Base-by-base conservation (phyloP, 1,140 invertebrate genomes). In the Bombus cullumanus region DNA sequence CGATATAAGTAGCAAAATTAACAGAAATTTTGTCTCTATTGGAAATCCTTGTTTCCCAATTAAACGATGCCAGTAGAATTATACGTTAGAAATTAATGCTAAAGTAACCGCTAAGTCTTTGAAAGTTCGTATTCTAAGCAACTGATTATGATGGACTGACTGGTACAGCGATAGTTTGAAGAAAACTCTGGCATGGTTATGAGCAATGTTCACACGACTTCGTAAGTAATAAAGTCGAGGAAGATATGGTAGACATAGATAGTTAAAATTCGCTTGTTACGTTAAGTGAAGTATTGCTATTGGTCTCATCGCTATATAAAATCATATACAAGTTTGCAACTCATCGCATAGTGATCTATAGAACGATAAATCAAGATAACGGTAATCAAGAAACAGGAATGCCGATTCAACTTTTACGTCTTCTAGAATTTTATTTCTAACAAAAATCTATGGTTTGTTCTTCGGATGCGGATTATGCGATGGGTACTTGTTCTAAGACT, bases 281-380 rank as follows among this genome's bases (percentile, higher is more conserved):
- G 73, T 75, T 75, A 31, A 75, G 9, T 34, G 73, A 75, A 41
- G 73, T 73, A 73, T 73, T 73, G n/a, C 41, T 47, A 75, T 31
- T 75, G 73, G 37, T 75, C 43, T 47, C 73, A 75, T 53, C 41
- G 73, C 43, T 53, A 39, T 34, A 75, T 75, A 75, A 75, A 53
- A 53, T 75, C 31, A 18, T 53, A 22, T 53, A 13, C 22, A 47
- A 25, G 73, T 28, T 75, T 53, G 72, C 43, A 37, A 43, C 73
- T 75, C 43, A 53, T 75, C 73, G 25, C 6, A 53, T 34, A 53
- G 22, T 53, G 41, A 75, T 75, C 73, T 75, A 75, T 53, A 75
- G 73, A 75, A 47, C 73, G n/a, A 75, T 75, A 75, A 75, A 75
- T 75, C 73, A 75, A 53, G 73, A 31, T 75, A 75, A 75, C 73